A percentile compares a stretch with the other conserved stretches of the same genome.
Evolutionary conservation across 2,888 invertebrate species (phyloP).

Genomic region (Anthoptus insignis): DNA sequence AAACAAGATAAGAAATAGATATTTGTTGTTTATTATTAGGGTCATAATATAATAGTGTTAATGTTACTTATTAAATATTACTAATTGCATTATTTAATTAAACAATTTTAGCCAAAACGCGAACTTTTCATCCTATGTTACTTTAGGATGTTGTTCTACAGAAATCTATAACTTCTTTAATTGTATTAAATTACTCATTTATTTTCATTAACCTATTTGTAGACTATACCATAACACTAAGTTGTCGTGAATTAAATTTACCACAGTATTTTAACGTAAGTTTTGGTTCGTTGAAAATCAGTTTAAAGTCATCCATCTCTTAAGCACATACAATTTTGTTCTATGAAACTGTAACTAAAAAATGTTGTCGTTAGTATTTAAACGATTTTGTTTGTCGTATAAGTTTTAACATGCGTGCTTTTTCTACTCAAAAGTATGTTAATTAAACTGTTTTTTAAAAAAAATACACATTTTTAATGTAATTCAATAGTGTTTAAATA

Average conservation of each 20-base stretch:
- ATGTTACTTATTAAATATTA: not conserved
- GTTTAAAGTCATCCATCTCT: not conserved
- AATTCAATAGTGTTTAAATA: not conserved
- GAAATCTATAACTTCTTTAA: not conserved
- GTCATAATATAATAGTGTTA: not conserved
- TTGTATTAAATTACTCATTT: not conserved
- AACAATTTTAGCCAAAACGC: not conserved
- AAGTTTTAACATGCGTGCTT: not conserved
- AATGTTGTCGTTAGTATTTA: not conserved
- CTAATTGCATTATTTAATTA: not conserved
- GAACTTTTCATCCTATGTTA: not conserved
- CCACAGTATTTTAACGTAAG: not conserved
- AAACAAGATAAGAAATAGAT: not conserved
- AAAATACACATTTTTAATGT: not conserved
- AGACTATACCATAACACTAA: constrained; percentile 2
- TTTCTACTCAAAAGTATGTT: constrained; percentile 4
- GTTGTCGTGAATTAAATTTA: not conserved
- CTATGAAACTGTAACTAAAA: not conserved
- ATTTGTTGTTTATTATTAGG: not conserved
- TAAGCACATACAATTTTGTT: constrained; percentile 1
- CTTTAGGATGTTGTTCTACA: constrained; percentile 1
- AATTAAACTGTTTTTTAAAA: not conserved
- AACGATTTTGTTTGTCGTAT: constrained; percentile 11
- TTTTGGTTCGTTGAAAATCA: constrained; percentile 1
- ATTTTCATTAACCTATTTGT: not conserved